These are phyloP conservation scores for Tinamus major DNA, from an alignment of 2,797 vertebrate genomes.

Conservation along the genomic window DNA sequence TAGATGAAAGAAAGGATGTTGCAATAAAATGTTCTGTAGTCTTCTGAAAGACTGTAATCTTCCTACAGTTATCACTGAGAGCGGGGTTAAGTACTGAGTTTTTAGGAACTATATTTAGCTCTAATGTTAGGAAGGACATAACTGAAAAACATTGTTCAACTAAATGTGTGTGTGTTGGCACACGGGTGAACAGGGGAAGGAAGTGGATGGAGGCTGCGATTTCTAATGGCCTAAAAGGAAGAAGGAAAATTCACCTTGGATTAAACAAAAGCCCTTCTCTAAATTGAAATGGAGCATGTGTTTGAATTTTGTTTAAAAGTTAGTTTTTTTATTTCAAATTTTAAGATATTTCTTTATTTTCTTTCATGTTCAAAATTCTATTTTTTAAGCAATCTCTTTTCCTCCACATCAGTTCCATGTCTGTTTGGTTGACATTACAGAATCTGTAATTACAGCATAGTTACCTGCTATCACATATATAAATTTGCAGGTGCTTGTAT, in stretches of 20 bases:
- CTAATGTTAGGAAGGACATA: not conserved
- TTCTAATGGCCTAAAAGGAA: not conserved
- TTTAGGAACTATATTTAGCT: no score
- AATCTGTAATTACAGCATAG: not conserved
- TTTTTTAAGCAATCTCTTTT: not conserved
- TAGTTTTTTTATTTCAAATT: not conserved
- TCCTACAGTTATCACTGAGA: not conserved
- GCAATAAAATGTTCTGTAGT: not conserved
- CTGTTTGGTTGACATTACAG: not conserved
- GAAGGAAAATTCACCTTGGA: not conserved
- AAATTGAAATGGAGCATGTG: not conserved
- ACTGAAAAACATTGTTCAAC: not conserved
- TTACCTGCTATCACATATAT: not conserved
- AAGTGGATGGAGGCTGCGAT: not conserved
- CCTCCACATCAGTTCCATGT: not conserved
- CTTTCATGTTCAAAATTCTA: not conserved
- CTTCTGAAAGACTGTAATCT: not conserved
- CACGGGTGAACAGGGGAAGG: not conserved
- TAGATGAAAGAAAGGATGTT: not conserved
- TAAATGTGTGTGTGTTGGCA: not conserved
- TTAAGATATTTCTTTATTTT: not conserved
- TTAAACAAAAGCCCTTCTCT: rapidly evolving
- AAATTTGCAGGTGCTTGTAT: not conserved
- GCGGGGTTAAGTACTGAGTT: not conserved
- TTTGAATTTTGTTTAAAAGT: not conserved